Conservation (phyloP, 2,888 invertebrate species). For the Parelbella ahira region DNA sequence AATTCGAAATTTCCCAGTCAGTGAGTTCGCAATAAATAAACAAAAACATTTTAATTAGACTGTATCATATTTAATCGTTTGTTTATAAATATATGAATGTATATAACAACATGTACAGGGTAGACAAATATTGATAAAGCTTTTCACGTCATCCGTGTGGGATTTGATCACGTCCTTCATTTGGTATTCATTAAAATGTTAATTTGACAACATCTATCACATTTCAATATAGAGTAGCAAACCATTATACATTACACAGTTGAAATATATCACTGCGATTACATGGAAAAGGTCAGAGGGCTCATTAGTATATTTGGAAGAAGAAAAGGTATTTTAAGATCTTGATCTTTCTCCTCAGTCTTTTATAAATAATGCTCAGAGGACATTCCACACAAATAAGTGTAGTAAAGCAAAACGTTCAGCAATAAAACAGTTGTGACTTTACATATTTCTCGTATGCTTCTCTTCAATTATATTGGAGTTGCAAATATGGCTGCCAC, state of each 20-base stretch:
- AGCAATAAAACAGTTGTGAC: slow-evolving; percentile 47
- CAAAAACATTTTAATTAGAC: too few relatives aligned
- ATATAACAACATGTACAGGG: too few relatives aligned
- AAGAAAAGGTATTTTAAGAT: slow-evolving; percentile 10
- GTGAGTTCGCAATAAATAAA: too few relatives aligned
- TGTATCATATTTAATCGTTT: too few relatives aligned
- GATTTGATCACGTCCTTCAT: slow-evolving; percentile 8
- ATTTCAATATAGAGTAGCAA: slow-evolving; percentile 8
- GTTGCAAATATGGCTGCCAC: slow-evolving; percentile 42
- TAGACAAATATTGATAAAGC: slow-evolving; percentile 11
- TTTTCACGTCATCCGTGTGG: slow-evolving; percentile 12
- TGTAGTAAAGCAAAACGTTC: slow-evolving; percentile 40
- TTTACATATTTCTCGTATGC: slow-evolving; percentile 45
- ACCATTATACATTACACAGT: slow-evolving; percentile 5
- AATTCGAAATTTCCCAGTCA: too few relatives aligned
- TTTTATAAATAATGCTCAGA: slow-evolving; percentile 33
- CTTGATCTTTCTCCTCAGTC: slow-evolving; percentile 20
- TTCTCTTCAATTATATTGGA: slow-evolving; percentile 49
- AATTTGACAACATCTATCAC: slow-evolving; percentile 19
- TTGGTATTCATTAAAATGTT: slow-evolving; percentile 20
- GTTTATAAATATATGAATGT: too few relatives aligned
- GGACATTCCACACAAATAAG: slow-evolving; percentile 49
- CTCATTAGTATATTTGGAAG: slow-evolving; percentile 11
- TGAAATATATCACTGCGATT: slow-evolving; percentile 11
- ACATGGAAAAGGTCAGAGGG: slow-evolving; percentile 3